These are phyloP conservation scores for Galago senegalensis DNA, from an alignment of 2,797 vertebrate species.

Conservation along the genomic window DNA sequence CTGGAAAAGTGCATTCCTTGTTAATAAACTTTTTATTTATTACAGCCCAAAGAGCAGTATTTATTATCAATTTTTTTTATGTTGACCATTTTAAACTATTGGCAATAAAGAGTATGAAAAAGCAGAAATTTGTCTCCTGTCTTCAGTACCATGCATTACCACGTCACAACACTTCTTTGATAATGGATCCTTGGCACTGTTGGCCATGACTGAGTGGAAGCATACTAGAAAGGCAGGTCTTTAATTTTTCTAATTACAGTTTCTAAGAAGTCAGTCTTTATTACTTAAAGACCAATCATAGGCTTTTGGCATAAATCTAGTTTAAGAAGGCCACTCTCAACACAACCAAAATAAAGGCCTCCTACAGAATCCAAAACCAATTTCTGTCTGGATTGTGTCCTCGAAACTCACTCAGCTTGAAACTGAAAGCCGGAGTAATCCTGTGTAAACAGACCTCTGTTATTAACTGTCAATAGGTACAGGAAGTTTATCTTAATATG, in stretches of 20 bases:
- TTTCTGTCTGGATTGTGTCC: neutral
- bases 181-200: neutral
- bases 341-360: neutral
- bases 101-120: slow-evolving; percentile 91
- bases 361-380: neutral
- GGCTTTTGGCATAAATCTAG: neutral
- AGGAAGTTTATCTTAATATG: slow-evolving; percentile 66
- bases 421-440: neutral
- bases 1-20: slow-evolving; percentile 93
- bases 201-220: neutral
- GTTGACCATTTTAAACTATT: slow-evolving; percentile 90
- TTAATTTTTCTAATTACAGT: neutral
- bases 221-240: neutral
- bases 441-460: slow-evolving; percentile 29
- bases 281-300: neutral
- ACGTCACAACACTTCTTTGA: fast-evolving
- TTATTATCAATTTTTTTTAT: slow-evolving; percentile 94
- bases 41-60: slow-evolving; percentile 97
- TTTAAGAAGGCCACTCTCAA: neutral
- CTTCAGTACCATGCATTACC: neutral
- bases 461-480: neutral
- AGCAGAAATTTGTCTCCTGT: slow-evolving; percentile 68
- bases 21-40: slow-evolving; percentile 96
- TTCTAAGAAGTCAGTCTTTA: neutral
- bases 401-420: neutral